Base-by-base conservation (phyloP, 2,113 vertebrate species). In the Etheostoma cragini region DNA sequence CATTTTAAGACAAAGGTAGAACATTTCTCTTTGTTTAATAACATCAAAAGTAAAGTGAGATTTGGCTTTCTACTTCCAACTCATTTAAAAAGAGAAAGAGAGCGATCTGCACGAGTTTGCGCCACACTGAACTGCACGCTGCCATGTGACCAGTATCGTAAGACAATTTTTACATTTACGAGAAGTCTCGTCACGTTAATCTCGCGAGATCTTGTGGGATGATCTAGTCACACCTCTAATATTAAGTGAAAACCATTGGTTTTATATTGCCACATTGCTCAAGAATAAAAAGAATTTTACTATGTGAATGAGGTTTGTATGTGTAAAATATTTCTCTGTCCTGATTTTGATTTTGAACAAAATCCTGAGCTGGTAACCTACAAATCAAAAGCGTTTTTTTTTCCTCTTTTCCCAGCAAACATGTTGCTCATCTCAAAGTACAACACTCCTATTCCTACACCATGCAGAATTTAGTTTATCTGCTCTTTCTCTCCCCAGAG, bases 401-500 rank as follows among this genome's bases (percentile, higher is more conserved):
- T 63, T 26, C 0, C 10, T 52, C 15, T 30, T 33, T 49, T 46
- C 38, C 46, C 21, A 50, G 35, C 33, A 64, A 77, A 70, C 61
- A 71, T 26, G 52, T 61, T 65, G 42, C 80, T 78, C 22, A 49
- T 76, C 45, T 76, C 42, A 67, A 64, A 78, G 68, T 70, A 21
- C 45, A 73, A 33, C 56, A 73, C 68, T 80, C 22, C 47, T 57
- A n/a, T 70, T 58, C 67, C 50, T 33, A 11, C 70, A 71, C 57
- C 64, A 86, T 89, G 82, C 70, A 86, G 74, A 82, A 89, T 86
- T 84, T 74, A 85, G 82, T 80, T 86, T 54, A 63, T 71, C 52
- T 82, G 74, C 65, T 77, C 33, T 67, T 30, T 83, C 68, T 15
- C 61, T 74, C 80, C 82, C 72, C 67, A 78, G 69, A 80, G 70